Percentiles rank a stretch among this genome's conserved stretches.
These are phyloP conservation scores for Hypanus sabinus DNA, from an alignment of 2,113 vertebrate species.

Conservation along the genomic window DNA sequence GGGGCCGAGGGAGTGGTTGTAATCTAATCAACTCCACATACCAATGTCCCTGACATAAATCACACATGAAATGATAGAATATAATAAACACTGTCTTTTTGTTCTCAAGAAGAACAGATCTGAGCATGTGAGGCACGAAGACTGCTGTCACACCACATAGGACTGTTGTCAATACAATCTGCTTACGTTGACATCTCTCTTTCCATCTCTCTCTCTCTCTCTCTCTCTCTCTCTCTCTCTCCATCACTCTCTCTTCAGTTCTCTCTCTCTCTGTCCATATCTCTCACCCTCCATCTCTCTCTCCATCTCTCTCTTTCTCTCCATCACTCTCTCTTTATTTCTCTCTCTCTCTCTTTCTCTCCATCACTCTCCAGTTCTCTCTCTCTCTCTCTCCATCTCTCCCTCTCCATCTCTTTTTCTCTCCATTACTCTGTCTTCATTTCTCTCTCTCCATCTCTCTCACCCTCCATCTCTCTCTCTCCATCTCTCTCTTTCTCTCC, in stretches of 20 bases:
- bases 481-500: not conserved
- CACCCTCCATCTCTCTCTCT: not conserved
- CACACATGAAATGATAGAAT: not conserved
- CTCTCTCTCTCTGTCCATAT: not conserved
- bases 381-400: not conserved
- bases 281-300: not conserved
- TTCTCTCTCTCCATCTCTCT: not conserved
- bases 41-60: constrained; percentile 18
- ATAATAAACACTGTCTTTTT: not conserved
- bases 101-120: not conserved
- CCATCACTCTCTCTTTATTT: not conserved
- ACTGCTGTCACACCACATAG: not conserved
- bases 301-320: not conserved
- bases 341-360: not conserved
- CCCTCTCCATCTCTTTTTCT: not conserved
- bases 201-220: not conserved
- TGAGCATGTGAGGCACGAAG: not conserved
- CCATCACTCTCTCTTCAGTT: not conserved
- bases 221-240: not conserved
- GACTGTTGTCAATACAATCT: not conserved
- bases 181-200: not conserved
- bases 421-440: not conserved
- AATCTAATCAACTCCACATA: constrained; percentile 12
- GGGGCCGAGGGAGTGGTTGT: not conserved
- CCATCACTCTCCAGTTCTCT: not conserved